These are phyloP conservation scores for Parotocinclus haroldoi DNA, from an alignment of 2,797 vertebrate genomes.

Conservation along the genomic window DNA sequence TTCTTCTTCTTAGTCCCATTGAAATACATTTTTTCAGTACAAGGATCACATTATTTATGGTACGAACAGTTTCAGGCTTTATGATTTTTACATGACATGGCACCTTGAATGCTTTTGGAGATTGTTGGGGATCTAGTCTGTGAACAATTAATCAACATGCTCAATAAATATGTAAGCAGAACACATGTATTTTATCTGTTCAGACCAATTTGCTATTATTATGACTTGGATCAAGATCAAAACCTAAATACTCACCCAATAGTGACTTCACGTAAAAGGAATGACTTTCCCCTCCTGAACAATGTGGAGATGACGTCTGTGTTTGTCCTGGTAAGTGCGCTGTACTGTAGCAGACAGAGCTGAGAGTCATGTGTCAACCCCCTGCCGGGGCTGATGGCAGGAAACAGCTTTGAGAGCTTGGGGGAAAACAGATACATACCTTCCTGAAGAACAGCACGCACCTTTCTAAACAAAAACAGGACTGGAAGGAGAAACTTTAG, in stretches of 20 bases:
- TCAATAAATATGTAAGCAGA: too few species aligned
- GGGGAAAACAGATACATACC: conserved; percentile 26
- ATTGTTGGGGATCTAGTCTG: too few species aligned
- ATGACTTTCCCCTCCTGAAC: conserved; percentile 45
- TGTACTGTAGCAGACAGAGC: conserved; percentile 35
- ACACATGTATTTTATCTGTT: too few species aligned
- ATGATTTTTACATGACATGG: too few species aligned
- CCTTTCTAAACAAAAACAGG: conserved; percentile 40
- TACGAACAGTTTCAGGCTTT: too few species aligned
- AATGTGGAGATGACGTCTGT: conserved; percentile 31
- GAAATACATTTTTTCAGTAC: too few species aligned
- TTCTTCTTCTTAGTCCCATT: too few species aligned
- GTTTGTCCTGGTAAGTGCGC: conserved; percentile 32
- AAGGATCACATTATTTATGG: too few species aligned
- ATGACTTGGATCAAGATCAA: too few species aligned
- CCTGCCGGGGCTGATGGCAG: conserved; percentile 48
- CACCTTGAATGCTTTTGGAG: too few species aligned
- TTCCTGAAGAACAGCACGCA: conserved; percentile 46
- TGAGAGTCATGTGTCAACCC: conserved; percentile 31
- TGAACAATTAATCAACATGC: not conserved
- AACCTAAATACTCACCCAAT: not conserved
- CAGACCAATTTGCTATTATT: too few species aligned
- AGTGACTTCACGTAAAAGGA: conserved; percentile 40
- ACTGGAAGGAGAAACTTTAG: conserved; percentile 4
- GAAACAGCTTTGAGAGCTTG: conserved; percentile 49